These are phyloP conservation scores for Seira musarum DNA, from an alignment of 2,888 invertebrate genomes.

Conservation along the genomic window DNA sequence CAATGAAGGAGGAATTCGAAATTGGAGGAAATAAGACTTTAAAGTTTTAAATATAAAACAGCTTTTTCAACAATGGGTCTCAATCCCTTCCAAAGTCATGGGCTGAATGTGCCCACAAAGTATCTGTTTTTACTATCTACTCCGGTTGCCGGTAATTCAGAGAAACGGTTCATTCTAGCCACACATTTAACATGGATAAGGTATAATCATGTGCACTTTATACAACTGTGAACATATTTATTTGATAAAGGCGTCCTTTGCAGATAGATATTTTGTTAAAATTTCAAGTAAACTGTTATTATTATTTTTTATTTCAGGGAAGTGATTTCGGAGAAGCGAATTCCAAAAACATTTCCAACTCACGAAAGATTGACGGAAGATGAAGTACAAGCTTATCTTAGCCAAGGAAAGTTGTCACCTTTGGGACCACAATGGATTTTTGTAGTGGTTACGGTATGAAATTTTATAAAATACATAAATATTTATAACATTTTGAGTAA, in stretches of 20 bases:
- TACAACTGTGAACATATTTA: too few species aligned
- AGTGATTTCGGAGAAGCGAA: slow-evolving; percentile 61
- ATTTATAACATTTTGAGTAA: background rate
- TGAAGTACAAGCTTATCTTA: slow-evolving; percentile 75
- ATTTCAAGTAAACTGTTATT: background rate
- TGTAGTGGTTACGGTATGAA: slow-evolving; percentile 73
- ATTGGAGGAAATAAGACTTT: too few species aligned
- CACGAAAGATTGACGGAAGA: slow-evolving; percentile 74
- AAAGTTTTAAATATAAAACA: too few species aligned
- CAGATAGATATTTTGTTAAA: too few species aligned
- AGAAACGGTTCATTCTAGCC: slow-evolving; percentile 63
- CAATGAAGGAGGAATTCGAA: too few species aligned
- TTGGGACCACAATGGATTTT: slow-evolving; percentile 73
- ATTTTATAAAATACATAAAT: background rate
- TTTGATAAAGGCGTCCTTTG: too few species aligned
- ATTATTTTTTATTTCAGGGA: slow-evolving; percentile 55
- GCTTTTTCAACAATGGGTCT: too few species aligned
- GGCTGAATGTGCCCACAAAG: slow-evolving; percentile 55
- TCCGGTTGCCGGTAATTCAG: slow-evolving; percentile 1
- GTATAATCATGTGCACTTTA: too few species aligned
- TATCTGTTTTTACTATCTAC: slow-evolving; percentile 41
- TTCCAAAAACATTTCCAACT: slow-evolving; percentile 63
- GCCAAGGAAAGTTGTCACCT: slow-evolving; percentile 71
- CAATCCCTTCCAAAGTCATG: slow-evolving; percentile 55
- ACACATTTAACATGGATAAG: slow-evolving; percentile 66